These are phyloP conservation scores for Thalassophryne amazonica DNA, from an alignment of 2,797 vertebrate genomes.

Conservation along the genomic window DNA sequence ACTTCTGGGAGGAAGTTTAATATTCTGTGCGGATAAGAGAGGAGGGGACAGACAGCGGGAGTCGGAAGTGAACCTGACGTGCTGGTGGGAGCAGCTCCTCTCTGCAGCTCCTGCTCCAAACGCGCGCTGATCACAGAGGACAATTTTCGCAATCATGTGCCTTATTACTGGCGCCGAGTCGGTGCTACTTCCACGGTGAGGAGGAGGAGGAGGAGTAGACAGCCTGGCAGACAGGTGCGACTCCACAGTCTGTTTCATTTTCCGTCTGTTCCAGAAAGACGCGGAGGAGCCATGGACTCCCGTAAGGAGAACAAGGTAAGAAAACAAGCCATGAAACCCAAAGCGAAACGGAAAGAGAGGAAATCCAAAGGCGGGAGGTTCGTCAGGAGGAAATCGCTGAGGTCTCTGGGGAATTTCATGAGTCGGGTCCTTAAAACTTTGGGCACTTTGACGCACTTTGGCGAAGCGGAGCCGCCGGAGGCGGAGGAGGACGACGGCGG, in stretches of 20 bases:
- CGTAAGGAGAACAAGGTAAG: conserved; percentile 64
- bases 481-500: conserved; percentile 83
- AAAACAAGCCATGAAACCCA: conserved; percentile 67
- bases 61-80: conserved; percentile 42
- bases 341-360: conserved; percentile 70
- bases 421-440: conserved; percentile 84
- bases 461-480: conserved; percentile 62
- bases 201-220: conserved; percentile 47
- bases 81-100: conserved; percentile 12
- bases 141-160: conserved; percentile 42
- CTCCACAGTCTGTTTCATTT: conserved; percentile 41
- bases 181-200: conserved; percentile 46
- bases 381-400: conserved; percentile 71
- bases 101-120: conserved; percentile 12
- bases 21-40: too few species aligned
- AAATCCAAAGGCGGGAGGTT: conserved; percentile 63
- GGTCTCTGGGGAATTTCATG: conserved; percentile 80
- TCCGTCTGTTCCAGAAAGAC: conserved; percentile 6
- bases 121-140: conserved; percentile 17
- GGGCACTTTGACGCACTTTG: conserved; percentile 79
- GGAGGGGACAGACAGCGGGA: too few species aligned
- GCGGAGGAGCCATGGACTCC: conserved; percentile 66
- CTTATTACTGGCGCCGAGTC: conserved; percentile 52
- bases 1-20: too few species aligned
- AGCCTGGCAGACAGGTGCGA: conserved; percentile 71